Conservation (phyloP, 2,797 vertebrate species). For the Rhyacichthys aspro region DNA sequence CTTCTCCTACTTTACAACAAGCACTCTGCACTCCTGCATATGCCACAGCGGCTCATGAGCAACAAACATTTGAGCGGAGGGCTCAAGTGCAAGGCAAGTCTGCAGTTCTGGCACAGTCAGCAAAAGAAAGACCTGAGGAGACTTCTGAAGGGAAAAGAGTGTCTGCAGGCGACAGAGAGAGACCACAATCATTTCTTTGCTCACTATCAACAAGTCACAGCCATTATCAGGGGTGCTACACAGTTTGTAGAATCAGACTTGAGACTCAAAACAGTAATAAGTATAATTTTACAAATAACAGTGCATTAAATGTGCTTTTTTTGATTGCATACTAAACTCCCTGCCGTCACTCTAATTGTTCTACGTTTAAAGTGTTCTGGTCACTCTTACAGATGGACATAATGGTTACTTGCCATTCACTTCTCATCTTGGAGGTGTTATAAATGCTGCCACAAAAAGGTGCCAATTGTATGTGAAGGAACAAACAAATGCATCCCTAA, state of each 20-base stretch:
- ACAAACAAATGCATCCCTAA: not conserved
- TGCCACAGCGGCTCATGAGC: constrained; percentile 30
- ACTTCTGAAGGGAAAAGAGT: constrained; percentile 23
- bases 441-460: too few species aligned
- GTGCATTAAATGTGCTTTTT: too few species aligned
- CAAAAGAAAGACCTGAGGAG: constrained; percentile 16
- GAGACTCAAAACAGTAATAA: too few species aligned
- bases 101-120: constrained; percentile 22
- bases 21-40: constrained; percentile 17
- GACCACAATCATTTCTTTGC: constrained; percentile 38
- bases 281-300: too few species aligned
- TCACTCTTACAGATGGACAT: not conserved
- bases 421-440: not conserved
- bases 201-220: constrained; percentile 45
- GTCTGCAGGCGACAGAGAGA: constrained; percentile 17
- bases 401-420: not conserved
- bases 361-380: not conserved
- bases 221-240: constrained; percentile 13
- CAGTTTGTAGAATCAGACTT: not conserved
- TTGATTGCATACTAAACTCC: not conserved
- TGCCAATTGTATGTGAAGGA: not conserved
- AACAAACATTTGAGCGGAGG: constrained; percentile 18
- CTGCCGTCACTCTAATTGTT: too few species aligned
- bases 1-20: constrained; percentile 25
- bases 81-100: constrained; percentile 21